Evolutionary conservation across 1,140 invertebrate genomes (phyloP).

Genomic region (Lasioglossum albipes): DNA sequence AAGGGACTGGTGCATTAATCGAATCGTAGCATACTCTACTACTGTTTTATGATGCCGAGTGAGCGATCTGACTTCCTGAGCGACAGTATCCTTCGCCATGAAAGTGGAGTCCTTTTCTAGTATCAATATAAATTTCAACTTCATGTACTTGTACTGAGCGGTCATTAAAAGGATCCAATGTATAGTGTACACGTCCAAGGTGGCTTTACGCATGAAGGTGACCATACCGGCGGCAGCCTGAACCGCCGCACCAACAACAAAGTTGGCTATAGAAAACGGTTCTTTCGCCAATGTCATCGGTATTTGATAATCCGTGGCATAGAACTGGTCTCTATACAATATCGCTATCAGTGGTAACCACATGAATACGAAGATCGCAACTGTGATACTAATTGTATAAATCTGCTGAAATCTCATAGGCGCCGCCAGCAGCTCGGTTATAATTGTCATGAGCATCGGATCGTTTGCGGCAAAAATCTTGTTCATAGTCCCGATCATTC

Average conservation of each 20-base stretch:
- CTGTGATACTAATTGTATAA: slow-evolving; percentile 15
- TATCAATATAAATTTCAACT: slow-evolving; percentile 18
- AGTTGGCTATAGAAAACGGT: slow-evolving; percentile 29
- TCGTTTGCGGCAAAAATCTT: neutral
- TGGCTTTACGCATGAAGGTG: slow-evolving; percentile 38
- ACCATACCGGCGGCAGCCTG: slow-evolving; percentile 24
- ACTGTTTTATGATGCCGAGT: no score
- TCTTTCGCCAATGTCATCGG: slow-evolving; percentile 43
- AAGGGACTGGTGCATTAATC: no score
- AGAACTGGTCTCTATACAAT: slow-evolving; percentile 35
- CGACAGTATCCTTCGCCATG: no score
- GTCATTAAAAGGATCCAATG: slow-evolving; percentile 57
- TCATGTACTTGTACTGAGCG: slow-evolving; percentile 54
- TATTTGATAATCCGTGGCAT: slow-evolving; percentile 41
- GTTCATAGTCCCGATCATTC: slow-evolving; percentile 41
- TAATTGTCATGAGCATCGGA: neutral
- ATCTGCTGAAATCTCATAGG: slow-evolving; percentile 25
- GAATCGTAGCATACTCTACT: no score
- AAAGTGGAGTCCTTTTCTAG: neutral
- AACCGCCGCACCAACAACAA: neutral
- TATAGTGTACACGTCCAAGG: slow-evolving; percentile 59
- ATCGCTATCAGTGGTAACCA: neutral
- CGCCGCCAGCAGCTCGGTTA: neutral
- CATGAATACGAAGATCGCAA: slow-evolving; percentile 25
- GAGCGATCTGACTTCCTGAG: no score